Evolutionary conservation across 2,797 vertebrate genomes (phyloP).

Genomic region (Coranthus polyacanthus): DNA sequence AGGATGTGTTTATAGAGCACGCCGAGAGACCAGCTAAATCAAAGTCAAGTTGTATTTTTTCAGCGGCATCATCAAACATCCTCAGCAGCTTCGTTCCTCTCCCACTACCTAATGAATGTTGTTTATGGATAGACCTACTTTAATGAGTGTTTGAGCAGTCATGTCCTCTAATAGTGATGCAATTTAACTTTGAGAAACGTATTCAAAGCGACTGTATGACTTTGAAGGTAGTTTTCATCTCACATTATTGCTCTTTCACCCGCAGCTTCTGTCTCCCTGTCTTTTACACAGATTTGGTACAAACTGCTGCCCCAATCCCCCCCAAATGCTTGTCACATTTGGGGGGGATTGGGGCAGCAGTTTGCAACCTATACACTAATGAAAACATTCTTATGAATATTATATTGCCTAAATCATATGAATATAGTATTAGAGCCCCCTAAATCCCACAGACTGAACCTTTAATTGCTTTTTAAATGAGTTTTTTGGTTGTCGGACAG

Average conservation of each 20-base stretch:
- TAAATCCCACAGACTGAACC: too few species aligned
- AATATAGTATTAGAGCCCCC: too few species aligned
- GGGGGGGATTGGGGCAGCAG: too few species aligned
- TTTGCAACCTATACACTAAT: too few species aligned
- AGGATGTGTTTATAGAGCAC: neutral
- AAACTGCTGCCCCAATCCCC: too few species aligned
- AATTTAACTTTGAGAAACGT: neutral
- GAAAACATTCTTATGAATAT: too few species aligned
- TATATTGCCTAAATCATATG: too few species aligned
- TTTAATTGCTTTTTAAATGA: too few species aligned
- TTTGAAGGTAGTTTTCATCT: neutral
- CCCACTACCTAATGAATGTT: neutral
- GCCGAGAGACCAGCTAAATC: slow-evolving; percentile 13
- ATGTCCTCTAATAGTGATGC: slow-evolving; percentile 1
- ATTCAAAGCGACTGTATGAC: neutral
- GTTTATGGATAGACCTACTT: slow-evolving; percentile 8
- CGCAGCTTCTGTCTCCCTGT: neutral
- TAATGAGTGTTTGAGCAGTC: neutral
- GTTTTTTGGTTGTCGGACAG: too few species aligned
- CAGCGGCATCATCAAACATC: slow-evolving; percentile 14
- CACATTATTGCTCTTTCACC: neutral
- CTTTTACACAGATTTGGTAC: neutral
- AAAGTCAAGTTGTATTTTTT: slow-evolving; percentile 22
- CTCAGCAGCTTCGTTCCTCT: neutral
- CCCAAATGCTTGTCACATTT: too few species aligned